These are phyloP conservation scores for Cheirogaleus major DNA, from an alignment of 2,797 vertebrate genomes.

Conservation along the genomic window DNA sequence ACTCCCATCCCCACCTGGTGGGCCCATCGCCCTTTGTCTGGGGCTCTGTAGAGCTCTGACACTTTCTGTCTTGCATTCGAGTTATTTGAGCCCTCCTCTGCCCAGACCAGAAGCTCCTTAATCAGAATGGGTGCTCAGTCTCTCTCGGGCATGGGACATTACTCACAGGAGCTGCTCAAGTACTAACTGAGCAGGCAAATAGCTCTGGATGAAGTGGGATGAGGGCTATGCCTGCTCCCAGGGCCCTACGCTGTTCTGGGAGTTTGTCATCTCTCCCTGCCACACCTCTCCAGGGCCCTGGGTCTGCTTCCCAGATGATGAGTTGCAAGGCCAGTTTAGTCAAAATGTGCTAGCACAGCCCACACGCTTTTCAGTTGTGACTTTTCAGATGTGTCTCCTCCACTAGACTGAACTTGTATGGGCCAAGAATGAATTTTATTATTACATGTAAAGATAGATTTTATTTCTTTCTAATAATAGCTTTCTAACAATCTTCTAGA, in stretches of 20 bases:
- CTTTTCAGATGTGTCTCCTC: neutral
- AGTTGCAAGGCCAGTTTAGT: neutral
- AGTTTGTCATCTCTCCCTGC: neutral
- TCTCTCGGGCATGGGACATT: neutral
- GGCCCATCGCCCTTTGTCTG: neutral
- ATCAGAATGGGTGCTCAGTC: neutral
- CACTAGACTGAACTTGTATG: neutral
- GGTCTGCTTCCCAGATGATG: neutral
- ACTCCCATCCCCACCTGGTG: no score
- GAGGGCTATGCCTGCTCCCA: neutral
- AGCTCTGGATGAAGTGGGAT: neutral
- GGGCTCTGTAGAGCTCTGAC: neutral
- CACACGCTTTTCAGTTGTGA: neutral
- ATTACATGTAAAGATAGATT: conserved; percentile 26
- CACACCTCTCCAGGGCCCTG: neutral
- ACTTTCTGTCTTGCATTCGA: neutral
- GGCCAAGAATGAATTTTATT: neutral
- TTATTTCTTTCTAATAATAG: conserved; percentile 23
- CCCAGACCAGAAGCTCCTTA: neutral
- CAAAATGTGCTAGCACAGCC: neutral
- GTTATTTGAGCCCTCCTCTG: neutral
- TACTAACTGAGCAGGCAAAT: neutral
- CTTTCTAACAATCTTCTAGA: conserved; percentile 10
- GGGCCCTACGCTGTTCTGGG: neutral
- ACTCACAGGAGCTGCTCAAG: neutral